These are phyloP conservation scores for Arctocebus calabarensis DNA, from an alignment of 2,797 vertebrate genomes.

Conservation along the genomic window DNA sequence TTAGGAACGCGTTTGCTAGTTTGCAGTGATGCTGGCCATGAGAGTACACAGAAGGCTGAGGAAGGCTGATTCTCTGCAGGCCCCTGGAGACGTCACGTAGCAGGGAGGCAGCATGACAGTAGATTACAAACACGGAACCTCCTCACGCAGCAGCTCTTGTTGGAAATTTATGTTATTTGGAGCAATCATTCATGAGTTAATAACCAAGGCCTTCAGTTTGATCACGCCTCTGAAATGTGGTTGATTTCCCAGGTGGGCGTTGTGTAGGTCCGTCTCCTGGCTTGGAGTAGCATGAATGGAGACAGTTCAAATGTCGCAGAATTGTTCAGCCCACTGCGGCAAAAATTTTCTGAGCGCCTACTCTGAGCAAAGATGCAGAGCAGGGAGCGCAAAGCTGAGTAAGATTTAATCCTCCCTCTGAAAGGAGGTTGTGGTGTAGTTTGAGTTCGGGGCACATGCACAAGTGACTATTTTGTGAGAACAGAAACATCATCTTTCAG, in stretches of 20 bases:
- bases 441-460: not conserved
- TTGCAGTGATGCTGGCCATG: not conserved
- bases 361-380: constrained; percentile 24
- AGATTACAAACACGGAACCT: not conserved
- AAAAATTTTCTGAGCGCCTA: constrained; percentile 48
- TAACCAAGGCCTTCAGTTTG: constrained; percentile 6
- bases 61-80: not conserved
- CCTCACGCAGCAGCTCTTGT: not conserved
- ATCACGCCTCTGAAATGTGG: not conserved
- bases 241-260: constrained; percentile 23
- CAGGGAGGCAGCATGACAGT: not conserved
- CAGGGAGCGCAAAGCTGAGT: not conserved
- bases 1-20: constrained; percentile 26
- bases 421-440: not conserved
- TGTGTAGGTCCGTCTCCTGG: not conserved
- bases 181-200: constrained; percentile 45
- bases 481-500: constrained; percentile 25
- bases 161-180: constrained; percentile 42
- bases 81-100: not conserved
- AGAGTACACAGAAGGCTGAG: not conserved
- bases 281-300: not conserved
- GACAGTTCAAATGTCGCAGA: constrained; percentile 54
- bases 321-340: constrained; percentile 33
- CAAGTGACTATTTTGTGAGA: constrained; percentile 38
- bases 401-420: constrained; percentile 17